Conservation (phyloP, 2,113 vertebrate genomes). For the Rostratula benghalensis region DNA sequence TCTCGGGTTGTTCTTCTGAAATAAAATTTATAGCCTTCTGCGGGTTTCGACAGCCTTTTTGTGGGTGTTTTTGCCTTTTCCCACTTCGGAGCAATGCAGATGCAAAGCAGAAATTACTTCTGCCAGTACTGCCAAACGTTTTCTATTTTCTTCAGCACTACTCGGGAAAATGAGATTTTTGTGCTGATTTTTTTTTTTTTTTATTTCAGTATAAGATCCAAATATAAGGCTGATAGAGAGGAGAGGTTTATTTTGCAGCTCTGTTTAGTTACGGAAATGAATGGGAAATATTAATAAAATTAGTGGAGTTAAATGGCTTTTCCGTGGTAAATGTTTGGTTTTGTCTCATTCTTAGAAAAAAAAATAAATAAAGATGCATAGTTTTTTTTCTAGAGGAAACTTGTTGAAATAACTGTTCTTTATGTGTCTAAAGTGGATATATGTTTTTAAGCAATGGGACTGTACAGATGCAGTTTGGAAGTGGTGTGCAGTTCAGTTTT, state of each 20-base stretch:
- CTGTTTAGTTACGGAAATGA: not conserved
- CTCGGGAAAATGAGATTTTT: not conserved
- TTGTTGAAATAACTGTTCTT: not conserved
- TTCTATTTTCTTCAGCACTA: not conserved
- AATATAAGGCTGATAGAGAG: not conserved
- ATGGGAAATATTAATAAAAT: not conserved
- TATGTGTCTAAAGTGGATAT: not conserved
- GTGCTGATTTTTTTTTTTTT: not conserved
- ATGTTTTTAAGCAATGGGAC: not conserved
- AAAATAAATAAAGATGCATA: not conserved
- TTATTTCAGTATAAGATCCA: not conserved
- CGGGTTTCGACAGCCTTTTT: not conserved
- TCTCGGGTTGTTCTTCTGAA: not conserved
- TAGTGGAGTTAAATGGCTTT: not conserved
- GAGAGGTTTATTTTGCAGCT: not conserved
- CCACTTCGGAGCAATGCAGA: not conserved
- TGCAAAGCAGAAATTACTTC: not conserved
- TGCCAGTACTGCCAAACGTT: not conserved
- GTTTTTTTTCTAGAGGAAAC: not conserved
- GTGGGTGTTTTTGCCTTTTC: not conserved
- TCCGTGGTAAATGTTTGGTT: not conserved
- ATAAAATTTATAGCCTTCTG: not conserved
- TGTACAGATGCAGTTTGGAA: not conserved
- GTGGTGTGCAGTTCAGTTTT: rapidly evolving
- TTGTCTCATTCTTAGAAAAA: not conserved